A percentile compares a stretch with the other conserved stretches of the same genome.
These are phyloP conservation scores for Campylomormyrus numenius DNA, from an alignment of 2,113 vertebrate genomes.

Conservation along the genomic window DNA sequence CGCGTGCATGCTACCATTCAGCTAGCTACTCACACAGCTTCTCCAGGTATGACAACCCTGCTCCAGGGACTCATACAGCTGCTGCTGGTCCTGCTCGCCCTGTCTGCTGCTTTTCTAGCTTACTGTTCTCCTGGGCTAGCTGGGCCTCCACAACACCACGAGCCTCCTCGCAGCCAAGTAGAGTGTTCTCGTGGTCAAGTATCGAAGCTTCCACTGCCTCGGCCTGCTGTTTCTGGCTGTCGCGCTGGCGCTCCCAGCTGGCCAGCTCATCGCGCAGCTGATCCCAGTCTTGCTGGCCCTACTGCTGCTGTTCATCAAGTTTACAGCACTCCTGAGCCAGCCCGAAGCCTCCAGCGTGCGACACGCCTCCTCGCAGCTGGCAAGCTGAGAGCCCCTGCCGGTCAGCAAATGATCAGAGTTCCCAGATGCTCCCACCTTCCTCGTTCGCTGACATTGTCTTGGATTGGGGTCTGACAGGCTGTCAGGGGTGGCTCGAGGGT, in stretches of 20 bases:
- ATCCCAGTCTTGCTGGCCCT: background rate
- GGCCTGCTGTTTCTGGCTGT: background rate
- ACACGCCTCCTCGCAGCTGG: background rate
- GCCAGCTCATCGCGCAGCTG: background rate
- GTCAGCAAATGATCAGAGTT: background rate
- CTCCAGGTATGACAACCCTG: background rate
- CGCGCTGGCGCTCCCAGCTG: background rate
- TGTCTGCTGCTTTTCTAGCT: background rate
- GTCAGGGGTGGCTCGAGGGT: background rate
- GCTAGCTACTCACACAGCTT: background rate
- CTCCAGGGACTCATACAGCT: background rate
- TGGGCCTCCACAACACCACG: background rate
- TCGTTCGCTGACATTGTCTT: background rate
- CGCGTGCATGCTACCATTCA: background rate
- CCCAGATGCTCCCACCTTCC: background rate
- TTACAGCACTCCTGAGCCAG: background rate
- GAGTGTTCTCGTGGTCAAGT: no score
- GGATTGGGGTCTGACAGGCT: background rate
- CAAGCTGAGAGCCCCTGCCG: background rate
- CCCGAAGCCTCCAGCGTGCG: background rate
- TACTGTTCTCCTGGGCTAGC: background rate
- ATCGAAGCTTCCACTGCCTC: background rate
- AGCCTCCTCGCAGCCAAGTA: background rate
- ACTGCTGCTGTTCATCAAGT: background rate
- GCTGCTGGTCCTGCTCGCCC: background rate